Conservation (phyloP, 2,113 vertebrate species). For the Synodontis membranacea region DNA sequence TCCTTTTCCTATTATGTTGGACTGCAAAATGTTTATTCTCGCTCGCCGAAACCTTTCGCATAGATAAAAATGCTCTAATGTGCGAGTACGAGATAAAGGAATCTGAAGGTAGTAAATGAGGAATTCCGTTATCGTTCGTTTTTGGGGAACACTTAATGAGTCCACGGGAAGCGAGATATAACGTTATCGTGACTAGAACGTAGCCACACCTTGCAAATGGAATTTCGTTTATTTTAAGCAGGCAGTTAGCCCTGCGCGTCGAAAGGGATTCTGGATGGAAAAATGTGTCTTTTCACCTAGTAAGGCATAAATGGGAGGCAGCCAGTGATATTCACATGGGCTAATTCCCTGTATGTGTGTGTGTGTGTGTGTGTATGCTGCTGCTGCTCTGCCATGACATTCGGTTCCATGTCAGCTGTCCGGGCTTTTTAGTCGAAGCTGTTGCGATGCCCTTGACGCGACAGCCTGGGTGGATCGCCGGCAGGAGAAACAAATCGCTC, state of each 20-base stretch:
- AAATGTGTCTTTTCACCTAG: constrained; percentile 6
- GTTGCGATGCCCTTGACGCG: constrained; percentile 46
- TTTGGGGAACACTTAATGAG: neutral
- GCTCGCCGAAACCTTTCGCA: neutral
- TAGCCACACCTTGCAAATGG: neutral
- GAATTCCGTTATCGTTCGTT: neutral
- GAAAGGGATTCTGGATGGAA: neutral
- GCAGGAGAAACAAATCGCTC: constrained; percentile 36
- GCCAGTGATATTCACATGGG: neutral
- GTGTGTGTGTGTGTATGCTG: no score
- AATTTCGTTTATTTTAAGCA: constrained; percentile 26
- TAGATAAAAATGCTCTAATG: neutral
- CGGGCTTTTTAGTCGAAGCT: constrained; percentile 33
- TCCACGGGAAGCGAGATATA: neutral
- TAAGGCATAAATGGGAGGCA: neutral
- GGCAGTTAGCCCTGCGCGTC: neutral
- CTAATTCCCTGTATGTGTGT: constrained; percentile 9
- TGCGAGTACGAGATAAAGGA: neutral
- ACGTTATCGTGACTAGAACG: neutral
- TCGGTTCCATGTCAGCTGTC: constrained; percentile 2
- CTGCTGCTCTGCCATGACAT: constrained; percentile 15
- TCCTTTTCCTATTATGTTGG: neutral
- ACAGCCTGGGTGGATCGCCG: constrained; percentile 25
- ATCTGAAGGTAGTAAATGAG: neutral
- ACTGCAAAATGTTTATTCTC: neutral